phyloP scores from a whole-genome alignment of 1,140 invertebrate genomes.

The Leptinotarsa lineolata region DNA sequence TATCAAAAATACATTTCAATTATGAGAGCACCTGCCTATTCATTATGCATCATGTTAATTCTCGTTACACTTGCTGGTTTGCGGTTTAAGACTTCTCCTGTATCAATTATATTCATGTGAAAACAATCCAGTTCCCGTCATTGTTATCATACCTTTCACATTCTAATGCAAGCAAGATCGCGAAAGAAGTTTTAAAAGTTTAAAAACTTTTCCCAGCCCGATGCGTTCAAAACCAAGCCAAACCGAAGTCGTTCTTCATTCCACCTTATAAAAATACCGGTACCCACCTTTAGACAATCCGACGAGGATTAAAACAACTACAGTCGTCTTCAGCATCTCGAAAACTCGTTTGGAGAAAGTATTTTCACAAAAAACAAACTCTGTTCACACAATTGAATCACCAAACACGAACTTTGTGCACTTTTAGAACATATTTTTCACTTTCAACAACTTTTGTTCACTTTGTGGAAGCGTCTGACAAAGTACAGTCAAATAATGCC shows the following conservation, averaged over 20 bases:
- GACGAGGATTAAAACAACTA: slow-evolving; percentile 9
- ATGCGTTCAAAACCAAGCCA: too few species aligned
- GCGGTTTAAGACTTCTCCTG: too few species aligned
- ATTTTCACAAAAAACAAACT: slow-evolving; percentile 10
- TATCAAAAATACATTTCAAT: too few species aligned
- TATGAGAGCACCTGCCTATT: too few species aligned
- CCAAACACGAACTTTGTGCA: neutral
- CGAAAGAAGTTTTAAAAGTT: too few species aligned
- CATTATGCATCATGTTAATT: too few species aligned
- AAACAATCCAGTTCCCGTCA: too few species aligned
- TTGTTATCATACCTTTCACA: too few species aligned
- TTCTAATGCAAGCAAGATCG: too few species aligned
- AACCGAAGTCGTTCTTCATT: neutral
- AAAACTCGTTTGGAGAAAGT: slow-evolving; percentile 22
- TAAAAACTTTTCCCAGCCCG: too few species aligned
- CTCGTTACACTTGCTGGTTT: too few species aligned
- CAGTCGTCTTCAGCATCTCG: slow-evolving; percentile 20
- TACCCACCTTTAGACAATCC: slow-evolving; percentile 18
- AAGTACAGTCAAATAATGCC: slow-evolving; percentile 13
- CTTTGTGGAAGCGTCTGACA: neutral
- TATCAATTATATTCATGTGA: too few species aligned
- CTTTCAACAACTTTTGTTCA: neutral
- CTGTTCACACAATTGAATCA: slow-evolving; percentile 10
- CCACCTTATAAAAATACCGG: neutral
- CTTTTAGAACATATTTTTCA: neutral